A percentile compares a stretch with the other conserved stretches of the same genome.
These are phyloP conservation scores for Podarcis siculus DNA, from an alignment of 2,797 vertebrate species.

Conservation along the genomic window DNA sequence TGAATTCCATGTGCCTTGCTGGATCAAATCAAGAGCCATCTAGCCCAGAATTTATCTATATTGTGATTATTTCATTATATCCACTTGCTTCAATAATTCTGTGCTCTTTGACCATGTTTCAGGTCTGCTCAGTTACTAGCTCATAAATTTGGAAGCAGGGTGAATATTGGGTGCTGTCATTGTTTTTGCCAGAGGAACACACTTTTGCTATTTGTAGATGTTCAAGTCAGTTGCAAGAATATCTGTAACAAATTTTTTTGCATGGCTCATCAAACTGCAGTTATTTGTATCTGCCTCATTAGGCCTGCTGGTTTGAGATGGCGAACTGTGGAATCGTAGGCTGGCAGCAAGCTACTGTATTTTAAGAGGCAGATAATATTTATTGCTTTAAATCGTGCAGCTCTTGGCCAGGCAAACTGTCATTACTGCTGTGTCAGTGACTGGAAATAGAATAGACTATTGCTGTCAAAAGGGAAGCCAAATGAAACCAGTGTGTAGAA, in stretches of 20 bases:
- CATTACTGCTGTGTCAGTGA: slow-evolving; percentile 23
- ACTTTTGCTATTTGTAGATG: background rate
- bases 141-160: background rate
- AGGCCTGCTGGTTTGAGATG: slow-evolving; percentile 4
- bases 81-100: background rate
- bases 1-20: background rate
- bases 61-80: no score
- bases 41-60: background rate
- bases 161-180: background rate
- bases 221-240: background rate
- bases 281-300: background rate
- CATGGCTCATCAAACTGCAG: background rate
- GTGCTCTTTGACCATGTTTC: background rate
- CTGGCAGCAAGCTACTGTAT: slow-evolving; percentile 13
- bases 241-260: background rate
- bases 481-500: slow-evolving; percentile 7
- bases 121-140: background rate
- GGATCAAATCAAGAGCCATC: no score
- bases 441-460: slow-evolving; percentile 49
- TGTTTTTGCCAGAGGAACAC: background rate
- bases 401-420: background rate
- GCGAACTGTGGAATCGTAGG: slow-evolving; percentile 22
- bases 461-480: background rate
- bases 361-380: slow-evolving; percentile 39
- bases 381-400: slow-evolving; percentile 35